These are phyloP conservation scores for Ramphastos sulfuratus DNA, from an alignment of 2,113 vertebrate species.

Conservation along the genomic window DNA sequence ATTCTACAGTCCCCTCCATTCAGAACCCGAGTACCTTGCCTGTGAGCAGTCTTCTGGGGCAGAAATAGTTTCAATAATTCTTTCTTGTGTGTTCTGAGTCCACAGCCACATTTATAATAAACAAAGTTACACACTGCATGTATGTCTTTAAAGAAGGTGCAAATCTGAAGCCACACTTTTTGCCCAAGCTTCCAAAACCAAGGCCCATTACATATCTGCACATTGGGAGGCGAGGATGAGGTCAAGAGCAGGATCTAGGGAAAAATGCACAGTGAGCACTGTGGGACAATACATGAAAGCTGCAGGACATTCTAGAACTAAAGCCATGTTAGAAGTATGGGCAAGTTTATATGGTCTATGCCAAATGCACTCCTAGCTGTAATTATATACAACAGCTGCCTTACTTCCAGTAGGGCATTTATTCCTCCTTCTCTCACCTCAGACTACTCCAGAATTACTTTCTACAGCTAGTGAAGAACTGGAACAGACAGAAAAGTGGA, in stretches of 20 bases:
- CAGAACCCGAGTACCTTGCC: neutral
- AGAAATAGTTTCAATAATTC: neutral
- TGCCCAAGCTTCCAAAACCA: neutral
- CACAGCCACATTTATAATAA: neutral
- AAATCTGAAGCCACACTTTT: neutral
- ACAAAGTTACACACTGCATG: neutral
- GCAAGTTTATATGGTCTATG: neutral
- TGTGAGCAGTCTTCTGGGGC: neutral
- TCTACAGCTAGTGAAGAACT: neutral
- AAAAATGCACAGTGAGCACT: neutral
- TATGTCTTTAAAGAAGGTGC: neutral
- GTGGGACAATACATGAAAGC: neutral
- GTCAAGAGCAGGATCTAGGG: accelerated
- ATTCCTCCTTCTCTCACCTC: neutral
- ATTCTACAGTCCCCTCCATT: neutral
- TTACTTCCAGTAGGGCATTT: neutral
- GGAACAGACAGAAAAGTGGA: neutral
- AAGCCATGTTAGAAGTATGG: accelerated
- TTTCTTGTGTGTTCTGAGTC: neutral
- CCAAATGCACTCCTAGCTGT: neutral
- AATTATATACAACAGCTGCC: neutral
- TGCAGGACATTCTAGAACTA: neutral
- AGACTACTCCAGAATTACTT: neutral
- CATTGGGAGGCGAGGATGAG: neutral
- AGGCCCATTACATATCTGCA: neutral